A percentile compares a stretch with the other conserved stretches of the same genome.
These are phyloP conservation scores for Neosalanx taihuensis DNA, from an alignment of 2,797 vertebrate genomes.

Conservation along the genomic window DNA sequence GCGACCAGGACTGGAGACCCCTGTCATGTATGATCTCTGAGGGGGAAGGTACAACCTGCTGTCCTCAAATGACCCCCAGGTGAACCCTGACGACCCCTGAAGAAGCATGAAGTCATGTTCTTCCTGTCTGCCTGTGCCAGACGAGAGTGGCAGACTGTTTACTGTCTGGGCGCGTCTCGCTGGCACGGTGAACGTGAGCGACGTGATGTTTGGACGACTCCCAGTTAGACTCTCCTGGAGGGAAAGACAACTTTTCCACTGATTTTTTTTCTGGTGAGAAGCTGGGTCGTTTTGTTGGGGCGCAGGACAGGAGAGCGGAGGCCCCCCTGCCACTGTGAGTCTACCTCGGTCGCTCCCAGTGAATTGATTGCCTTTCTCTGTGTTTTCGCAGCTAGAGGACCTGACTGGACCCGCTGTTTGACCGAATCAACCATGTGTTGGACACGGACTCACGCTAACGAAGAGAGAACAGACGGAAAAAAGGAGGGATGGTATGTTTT, in stretches of 20 bases:
- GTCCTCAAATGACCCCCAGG: conserved; percentile 16
- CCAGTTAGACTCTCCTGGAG: conserved; percentile 38
- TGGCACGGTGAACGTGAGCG: conserved; percentile 35
- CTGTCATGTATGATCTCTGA: not conserved
- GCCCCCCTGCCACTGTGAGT: conserved; percentile 13
- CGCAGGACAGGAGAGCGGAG: not conserved
- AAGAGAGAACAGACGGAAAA: conserved; percentile 33
- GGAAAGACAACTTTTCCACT: conserved; percentile 23
- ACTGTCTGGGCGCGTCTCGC: conserved; percentile 26
- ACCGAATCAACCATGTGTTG: conserved; percentile 51
- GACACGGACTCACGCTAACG: conserved; percentile 45
- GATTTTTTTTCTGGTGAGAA: conserved; percentile 33
- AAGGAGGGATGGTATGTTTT: conserved; percentile 12
- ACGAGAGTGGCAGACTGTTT: conserved; percentile 16
- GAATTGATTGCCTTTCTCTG: conserved; percentile 51
- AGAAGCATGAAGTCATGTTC: conserved; percentile 19
- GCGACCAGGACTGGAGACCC: no score
- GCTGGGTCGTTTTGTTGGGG: conserved; percentile 3
- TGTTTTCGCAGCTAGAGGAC: conserved; percentile 49
- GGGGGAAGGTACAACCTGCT: conserved; percentile 3
- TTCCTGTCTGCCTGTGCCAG: conserved; percentile 24
- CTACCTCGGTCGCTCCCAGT: conserved; percentile 28
- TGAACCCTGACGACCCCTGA: conserved; percentile 26
- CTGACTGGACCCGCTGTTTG: conserved; percentile 50
- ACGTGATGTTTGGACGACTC: conserved; percentile 45